Evolutionary conservation across 1,140 invertebrate species (phyloP), one percentile per base, ranked within the genome.

Genomic region (Anoplophora glabripennis): DNA sequence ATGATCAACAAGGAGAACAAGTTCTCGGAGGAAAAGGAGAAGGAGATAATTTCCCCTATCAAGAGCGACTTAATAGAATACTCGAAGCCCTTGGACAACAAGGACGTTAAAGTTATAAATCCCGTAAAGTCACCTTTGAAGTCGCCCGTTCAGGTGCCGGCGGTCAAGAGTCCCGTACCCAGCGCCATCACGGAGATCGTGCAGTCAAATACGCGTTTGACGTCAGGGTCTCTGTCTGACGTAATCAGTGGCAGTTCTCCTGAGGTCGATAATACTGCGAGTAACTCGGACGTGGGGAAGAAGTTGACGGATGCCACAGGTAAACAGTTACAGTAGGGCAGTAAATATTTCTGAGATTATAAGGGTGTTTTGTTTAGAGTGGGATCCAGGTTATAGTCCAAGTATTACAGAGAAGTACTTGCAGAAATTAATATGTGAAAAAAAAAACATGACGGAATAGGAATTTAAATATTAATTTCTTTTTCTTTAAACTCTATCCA

Each of bases 171-270:
- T 45, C 78, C 79, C 1, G 48, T 75, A 52, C 68, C 72, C 4
- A 59, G 46, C 45, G 68, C 66, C 11, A 65, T 73, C 36, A 70
- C 66, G 7, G 72, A 73, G 71, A 74, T 70, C 51, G 76, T 53
- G 69, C 75, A 74, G 59, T 72, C 44, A 12, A 68, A 61, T 44
- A 68, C 66, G 64, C 57, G 76, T 21, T 61, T 81, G 17, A 81
- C 79, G 0, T 79, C 81, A 0, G 82, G 80, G 0, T 84, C 82
- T 28, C 76, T 82, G 9, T 83, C 82, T 42, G 82, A 84, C 64
- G 79, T 83, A 4, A 73, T 78, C 10, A 83, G 81, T 63, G 82
- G 79, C 8, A 83, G 81, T 55, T 84, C 82, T 0, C 82, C 82
- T 3, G 82, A 84, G 65, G 79, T 79, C 45, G 76, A 76, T 51